A percentile compares a stretch with the other conserved stretches of the same genome.
These are phyloP conservation scores for Gisinianus flammeolus DNA, from an alignment of 2,888 invertebrate genomes.

Conservation along the genomic window DNA sequence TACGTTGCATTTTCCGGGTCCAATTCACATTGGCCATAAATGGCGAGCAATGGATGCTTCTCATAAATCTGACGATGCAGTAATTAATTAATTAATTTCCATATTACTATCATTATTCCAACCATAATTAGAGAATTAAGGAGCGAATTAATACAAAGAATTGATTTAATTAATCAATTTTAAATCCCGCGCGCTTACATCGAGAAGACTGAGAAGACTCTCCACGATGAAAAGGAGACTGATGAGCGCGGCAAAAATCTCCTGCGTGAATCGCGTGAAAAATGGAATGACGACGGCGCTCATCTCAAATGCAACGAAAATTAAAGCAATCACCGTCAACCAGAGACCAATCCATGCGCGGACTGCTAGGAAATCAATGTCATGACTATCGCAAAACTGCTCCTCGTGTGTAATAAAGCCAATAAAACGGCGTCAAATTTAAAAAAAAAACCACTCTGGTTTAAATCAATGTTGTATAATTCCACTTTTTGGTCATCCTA, in stretches of 20 bases:
- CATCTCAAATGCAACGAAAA: conserved; percentile 88
- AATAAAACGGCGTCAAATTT: too few species aligned
- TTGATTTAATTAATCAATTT: background rate
- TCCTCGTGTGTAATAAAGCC: too few species aligned
- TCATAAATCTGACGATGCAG: conserved; percentile 20
- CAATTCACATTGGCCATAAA: background rate
- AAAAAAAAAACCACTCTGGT: too few species aligned
- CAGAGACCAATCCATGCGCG: conserved; percentile 93
- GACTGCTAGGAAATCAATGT: conserved; percentile 82
- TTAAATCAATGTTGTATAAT: too few species aligned
- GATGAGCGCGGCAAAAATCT: conserved; percentile 95
- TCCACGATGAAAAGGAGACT: conserved; percentile 94
- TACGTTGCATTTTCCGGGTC: background rate
- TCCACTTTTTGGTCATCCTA: too few species aligned
- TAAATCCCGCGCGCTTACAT: conserved; percentile 61
- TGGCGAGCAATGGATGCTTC: conserved; percentile 1
- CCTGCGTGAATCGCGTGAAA: conserved; percentile 94
- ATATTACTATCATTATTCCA: background rate
- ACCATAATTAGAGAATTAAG: too few species aligned
- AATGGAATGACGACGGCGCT: conserved; percentile 88
- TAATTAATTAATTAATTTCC: background rate
- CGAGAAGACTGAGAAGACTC: conserved; percentile 79
- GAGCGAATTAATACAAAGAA: background rate
- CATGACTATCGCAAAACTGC: conserved; percentile 78
- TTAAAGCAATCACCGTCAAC: conserved; percentile 82